Conservation (phyloP, 1,140 invertebrate genomes). For the Caenorhabditis tropicalis region DNA sequence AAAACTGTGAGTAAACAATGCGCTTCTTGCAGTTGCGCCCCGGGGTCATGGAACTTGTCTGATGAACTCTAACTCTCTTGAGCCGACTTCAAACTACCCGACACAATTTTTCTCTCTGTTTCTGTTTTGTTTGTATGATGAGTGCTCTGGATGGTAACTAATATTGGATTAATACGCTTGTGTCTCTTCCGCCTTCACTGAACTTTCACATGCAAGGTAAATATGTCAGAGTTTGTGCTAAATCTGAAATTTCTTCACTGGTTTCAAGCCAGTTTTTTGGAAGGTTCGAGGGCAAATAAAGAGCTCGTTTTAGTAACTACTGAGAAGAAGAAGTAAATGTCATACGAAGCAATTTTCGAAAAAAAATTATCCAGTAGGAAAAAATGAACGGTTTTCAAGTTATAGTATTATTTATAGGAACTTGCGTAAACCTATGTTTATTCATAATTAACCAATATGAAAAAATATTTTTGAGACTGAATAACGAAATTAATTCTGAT, state of each 20-base stretch:
- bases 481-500: too few species aligned
- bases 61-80: slow-evolving; percentile 12
- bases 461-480: too few species aligned
- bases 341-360: too few species aligned
- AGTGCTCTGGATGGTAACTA: slow-evolving; percentile 29
- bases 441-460: too few species aligned
- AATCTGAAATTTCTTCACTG: neutral
- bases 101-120: slow-evolving; percentile 19
- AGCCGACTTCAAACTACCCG: slow-evolving; percentile 10
- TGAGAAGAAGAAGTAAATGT: neutral
- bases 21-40: neutral
- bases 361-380: neutral
- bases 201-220: neutral
- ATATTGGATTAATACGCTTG: slow-evolving; percentile 42
- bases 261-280: neutral
- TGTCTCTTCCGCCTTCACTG: neutral
- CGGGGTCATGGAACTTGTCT: slow-evolving; percentile 41
- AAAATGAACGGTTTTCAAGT: neutral
- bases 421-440: too few species aligned
- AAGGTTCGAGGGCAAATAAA: neutral
- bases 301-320: slow-evolving; percentile 24
- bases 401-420: too few species aligned
- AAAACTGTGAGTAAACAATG: slow-evolving; percentile 39
- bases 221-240: slow-evolving; percentile 21
- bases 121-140: slow-evolving; percentile 32